A percentile compares a stretch with the other conserved stretches of the same genome.
Conservation (phyloP, 2,113 vertebrate genomes). For the Mohoua ochrocephala region DNA sequence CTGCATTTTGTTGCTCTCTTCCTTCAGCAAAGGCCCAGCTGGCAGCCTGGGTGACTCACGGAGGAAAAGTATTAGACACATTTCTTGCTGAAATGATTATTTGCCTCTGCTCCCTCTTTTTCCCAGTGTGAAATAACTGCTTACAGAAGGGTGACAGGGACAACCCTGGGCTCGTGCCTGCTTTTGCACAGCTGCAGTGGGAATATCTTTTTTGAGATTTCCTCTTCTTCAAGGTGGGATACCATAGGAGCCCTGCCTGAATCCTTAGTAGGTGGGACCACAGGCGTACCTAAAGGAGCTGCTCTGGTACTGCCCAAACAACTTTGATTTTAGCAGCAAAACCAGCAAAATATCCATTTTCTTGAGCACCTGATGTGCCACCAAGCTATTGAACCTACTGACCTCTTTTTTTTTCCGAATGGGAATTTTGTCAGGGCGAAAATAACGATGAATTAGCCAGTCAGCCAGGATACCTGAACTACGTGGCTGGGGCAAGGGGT, state of each 20-base stretch:
- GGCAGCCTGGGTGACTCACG: neutral
- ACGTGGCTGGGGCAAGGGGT: neutral
- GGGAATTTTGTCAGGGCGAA: neutral
- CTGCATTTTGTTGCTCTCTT: neutral
- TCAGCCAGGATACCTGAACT: neutral
- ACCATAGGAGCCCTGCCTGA: neutral
- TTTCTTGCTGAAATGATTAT: neutral
- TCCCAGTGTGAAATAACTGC: neutral
- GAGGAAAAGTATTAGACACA: neutral
- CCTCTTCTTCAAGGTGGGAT: neutral
- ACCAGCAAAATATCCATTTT: neutral
- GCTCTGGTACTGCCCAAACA: neutral
- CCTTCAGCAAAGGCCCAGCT: slow-evolving; percentile 5
- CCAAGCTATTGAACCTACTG: neutral
- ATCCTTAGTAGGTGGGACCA: neutral
- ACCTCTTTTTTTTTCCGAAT: neutral
- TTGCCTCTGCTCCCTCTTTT: neutral
- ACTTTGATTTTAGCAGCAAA: neutral
- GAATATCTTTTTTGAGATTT: neutral
- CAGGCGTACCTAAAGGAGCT: neutral
- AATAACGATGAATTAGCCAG: neutral
- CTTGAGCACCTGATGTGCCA: neutral
- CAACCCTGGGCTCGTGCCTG: neutral
- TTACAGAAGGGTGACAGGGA: neutral
- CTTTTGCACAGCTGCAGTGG: neutral